Conservation (phyloP, 2,113 vertebrate genomes). For the Muntiacus muntjak region DNA sequence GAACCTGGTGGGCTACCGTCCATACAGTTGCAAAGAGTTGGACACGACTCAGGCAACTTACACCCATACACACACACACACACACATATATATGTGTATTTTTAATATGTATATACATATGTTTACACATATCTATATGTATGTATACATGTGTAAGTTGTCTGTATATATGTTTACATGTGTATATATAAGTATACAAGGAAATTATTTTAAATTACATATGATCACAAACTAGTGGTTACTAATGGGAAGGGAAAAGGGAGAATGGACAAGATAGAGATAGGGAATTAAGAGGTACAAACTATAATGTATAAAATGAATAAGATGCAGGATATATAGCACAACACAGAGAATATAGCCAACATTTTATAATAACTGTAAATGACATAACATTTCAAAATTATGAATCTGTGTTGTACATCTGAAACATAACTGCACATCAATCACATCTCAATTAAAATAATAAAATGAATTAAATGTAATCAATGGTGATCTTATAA, state of each 20-base stretch:
- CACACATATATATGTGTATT: neutral
- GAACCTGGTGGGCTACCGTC: neutral
- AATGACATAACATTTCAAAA: neutral
- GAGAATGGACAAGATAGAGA: neutral
- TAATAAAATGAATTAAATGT: neutral
- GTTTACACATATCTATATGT: too few species aligned
- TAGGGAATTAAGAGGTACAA: neutral
- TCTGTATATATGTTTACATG: neutral
- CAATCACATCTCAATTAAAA: neutral
- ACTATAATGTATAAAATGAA: neutral
- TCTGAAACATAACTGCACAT: neutral
- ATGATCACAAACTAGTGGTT: neutral
- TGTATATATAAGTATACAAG: neutral
- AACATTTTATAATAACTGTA: neutral
- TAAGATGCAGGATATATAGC: too few species aligned
- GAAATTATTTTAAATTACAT: neutral
- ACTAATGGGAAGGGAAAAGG: neutral
- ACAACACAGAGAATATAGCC: neutral
- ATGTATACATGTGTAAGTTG: neutral
- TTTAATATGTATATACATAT: neutral
- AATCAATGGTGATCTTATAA: neutral
- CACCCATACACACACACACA: neutral
- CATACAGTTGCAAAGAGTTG: neutral
- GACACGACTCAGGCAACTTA: neutral
- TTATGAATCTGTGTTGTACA: neutral